These are phyloP conservation scores for Dorcus parallelipipedus DNA, from an alignment of 2,888 invertebrate genomes.

Conservation along the genomic window DNA sequence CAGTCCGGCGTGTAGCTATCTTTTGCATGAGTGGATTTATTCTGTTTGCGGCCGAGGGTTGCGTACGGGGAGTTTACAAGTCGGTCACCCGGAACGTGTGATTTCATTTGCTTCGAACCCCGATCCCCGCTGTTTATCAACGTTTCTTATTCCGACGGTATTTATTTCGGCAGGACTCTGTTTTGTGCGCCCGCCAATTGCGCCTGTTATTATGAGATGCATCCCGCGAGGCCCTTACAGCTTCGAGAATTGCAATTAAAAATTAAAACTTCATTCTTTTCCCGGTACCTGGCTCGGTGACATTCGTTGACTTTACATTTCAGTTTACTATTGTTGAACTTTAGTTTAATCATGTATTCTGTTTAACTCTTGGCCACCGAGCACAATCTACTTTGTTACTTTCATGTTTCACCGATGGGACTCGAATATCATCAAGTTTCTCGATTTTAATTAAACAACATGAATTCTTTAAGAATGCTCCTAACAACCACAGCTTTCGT, in stretches of 20 bases:
- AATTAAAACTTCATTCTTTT: slow-evolving; percentile 41
- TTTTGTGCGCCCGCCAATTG: slow-evolving; percentile 14
- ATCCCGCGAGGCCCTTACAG: slow-evolving; percentile 25
- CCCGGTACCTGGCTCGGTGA: slow-evolving; percentile 27
- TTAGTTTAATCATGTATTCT: slow-evolving; percentile 35
- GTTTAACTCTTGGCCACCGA: slow-evolving; percentile 28
- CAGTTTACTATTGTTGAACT: slow-evolving; percentile 33
- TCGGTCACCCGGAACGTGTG: slow-evolving; percentile 36
- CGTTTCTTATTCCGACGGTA: slow-evolving; percentile 26
- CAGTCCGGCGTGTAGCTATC: slow-evolving; percentile 32
- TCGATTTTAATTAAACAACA: too few relatives aligned
- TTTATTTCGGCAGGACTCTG: slow-evolving; percentile 5
- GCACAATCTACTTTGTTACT: slow-evolving; percentile 23
- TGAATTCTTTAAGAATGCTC: too few relatives aligned
- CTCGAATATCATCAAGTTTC: slow-evolving; percentile 4
- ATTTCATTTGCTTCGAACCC: slow-evolving; percentile 38
- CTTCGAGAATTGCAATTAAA: slow-evolving; percentile 34
- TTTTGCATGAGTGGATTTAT: slow-evolving; percentile 46
- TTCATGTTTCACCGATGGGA: slow-evolving; percentile 18
- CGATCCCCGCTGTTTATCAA: slow-evolving; percentile 34
- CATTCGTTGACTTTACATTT: slow-evolving; percentile 34
- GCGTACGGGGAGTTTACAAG: slow-evolving; percentile 27
- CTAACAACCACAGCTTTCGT: too few relatives aligned
- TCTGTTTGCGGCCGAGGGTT: slow-evolving; percentile 41
- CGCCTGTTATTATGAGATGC: slow-evolving; percentile 31